Evolutionary conservation across 2,888 invertebrate genomes (phyloP), one percentile per base, ranked within the genome.

Genomic region (Amblyteles armatorius): DNA sequence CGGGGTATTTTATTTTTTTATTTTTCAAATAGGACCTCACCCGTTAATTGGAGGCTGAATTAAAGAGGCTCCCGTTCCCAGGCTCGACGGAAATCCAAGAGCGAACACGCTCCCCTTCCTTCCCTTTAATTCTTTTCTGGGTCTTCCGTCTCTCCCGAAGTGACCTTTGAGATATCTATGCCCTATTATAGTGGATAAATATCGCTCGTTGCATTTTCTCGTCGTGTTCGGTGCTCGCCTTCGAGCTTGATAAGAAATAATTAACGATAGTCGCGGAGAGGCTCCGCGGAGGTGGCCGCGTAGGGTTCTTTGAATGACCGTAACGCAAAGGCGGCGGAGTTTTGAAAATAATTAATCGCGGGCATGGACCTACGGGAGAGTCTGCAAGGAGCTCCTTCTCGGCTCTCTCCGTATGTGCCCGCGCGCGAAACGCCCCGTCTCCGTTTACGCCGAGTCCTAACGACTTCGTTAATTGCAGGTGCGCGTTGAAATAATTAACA

Each of bases 41-140:
- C 88, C 90, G 90, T 91, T 91, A 91, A 91, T 91, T 91, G 91
- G 91, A 90, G 88, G 89, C 91, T 89, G 89, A 91, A 91, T 91
- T 90, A 91, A 91, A 91, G 89, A 91, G 89, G 89, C 89, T 88
- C 89, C 88, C 88, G 86, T 86, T 88, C 83, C 87, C 87, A 80
- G n/a, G 19, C 65, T 36, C 76, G 79, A 73, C 44, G 73, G 76
- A 79, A 67, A 82, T 79, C 60, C 71, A 68, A 72, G 77, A 22
- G 44, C 40, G 72, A 71, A 76, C 74, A 72, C 76, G 71, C 50
- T 67, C 48, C 44, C 65, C 55, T 60, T 72, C 65, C n/a, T 60
- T 73, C 50, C 82, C 82, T 69, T 78, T 67, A 81, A 73, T 84
- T 81, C 79, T 82, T 84, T 87, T 82, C 82, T 80, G 71, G 82